Conservation (phyloP, 92 coral and sea anemone genomes). For the Desmophyllum pertusum region DNA sequence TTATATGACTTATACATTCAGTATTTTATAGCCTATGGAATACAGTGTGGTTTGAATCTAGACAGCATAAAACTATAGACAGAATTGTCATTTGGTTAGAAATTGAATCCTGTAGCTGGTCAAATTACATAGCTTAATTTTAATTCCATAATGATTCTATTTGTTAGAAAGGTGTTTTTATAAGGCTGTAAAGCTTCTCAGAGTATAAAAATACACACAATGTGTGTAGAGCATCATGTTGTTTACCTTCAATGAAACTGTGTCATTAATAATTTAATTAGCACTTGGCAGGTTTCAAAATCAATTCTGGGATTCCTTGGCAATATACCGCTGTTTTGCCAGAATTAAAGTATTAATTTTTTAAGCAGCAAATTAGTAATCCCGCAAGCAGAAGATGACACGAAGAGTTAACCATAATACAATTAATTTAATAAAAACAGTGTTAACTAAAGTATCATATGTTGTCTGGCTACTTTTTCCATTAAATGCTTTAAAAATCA, state of each 20-base stretch:
- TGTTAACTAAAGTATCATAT: neutral
- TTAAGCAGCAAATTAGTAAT: neutral
- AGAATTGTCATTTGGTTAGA: neutral
- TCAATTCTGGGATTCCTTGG: constrained; percentile 5
- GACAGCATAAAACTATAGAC: neutral
- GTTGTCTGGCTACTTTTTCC: neutral
- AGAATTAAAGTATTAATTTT: neutral
- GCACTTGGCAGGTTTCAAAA: constrained; percentile 14
- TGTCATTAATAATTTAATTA: constrained; percentile 38
- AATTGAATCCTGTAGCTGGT: neutral
- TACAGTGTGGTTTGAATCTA: neutral
- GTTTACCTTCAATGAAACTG: constrained; percentile 7
- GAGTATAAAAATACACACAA: constrained; percentile 8
- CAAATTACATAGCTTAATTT: neutral
- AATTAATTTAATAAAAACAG: neutral
- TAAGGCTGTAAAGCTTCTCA: neutral
- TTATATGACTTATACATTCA: neutral
- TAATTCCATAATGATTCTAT: neutral
- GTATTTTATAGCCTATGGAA: neutral
- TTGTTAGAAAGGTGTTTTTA: neutral
- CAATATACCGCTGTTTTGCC: neutral
- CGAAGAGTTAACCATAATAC: neutral
- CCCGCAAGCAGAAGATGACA: neutral
- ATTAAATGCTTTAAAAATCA: neutral
- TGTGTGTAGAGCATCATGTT: constrained; percentile 7